Evolutionary conservation across 2,888 invertebrate genomes (phyloP), one percentile per base, ranked within the genome.

Genomic region (Luffia ferchaultella): DNA sequence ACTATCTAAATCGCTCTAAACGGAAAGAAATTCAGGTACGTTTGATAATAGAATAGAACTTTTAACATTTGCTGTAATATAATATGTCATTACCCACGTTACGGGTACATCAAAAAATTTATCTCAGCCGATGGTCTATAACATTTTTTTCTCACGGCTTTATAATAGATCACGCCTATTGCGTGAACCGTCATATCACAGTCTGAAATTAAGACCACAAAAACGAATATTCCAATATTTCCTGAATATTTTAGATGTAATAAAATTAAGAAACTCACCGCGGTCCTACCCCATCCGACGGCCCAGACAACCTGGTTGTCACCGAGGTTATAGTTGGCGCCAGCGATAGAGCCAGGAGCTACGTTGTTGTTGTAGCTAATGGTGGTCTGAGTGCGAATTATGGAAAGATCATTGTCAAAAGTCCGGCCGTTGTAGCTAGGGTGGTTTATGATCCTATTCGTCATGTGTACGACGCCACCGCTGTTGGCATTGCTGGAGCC

Each of bases 261-360:
- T 45, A 46, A 7, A 18, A 49, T 18, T 46, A n/a, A n/a, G n/a
- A n/a, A n/a, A 60, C 62, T 62, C 53, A 65, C 65, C 18, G 52
- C 17, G 16, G 57, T 60, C 1, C 48, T 30, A 2, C 67, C 68
- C 66, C 67, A 68, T 57, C 68, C 68, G 20, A 61, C 55, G 18
- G 65, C 67, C 59, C 56, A 64, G 2, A 69, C 65, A 2, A 52
- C 53, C 46, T 58, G 54, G 42, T 64, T 64, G 18, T 67, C 67
- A 3, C 47, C 50, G 3, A 67, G 55, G 20, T 55, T 54, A 52
- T 65, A 67, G 47, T 56, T 59, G 2, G 59, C 1, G 1, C 61
- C 61, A 1, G 67, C 62, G 15, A 67, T 63, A 7, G 46, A 18
- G n/a, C 46, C 53, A 16, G 53, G 48, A 7, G 20, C 45, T 1